Evolutionary conservation across 2,888 invertebrate genomes (phyloP).

Genomic region (Oconnorella tubifera): DNA sequence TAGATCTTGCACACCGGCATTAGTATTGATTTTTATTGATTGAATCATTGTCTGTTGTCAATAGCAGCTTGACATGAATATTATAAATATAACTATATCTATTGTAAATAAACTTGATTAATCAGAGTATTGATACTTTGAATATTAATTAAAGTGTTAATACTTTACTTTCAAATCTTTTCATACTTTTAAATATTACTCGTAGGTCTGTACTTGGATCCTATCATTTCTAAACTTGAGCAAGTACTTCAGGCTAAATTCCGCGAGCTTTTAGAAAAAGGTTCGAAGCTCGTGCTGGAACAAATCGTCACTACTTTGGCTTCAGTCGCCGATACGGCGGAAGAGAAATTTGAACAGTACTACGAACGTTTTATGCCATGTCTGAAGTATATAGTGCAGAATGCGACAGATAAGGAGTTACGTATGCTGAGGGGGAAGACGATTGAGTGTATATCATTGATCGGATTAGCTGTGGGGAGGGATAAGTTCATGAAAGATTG

Average conservation of each 20-base stretch:
- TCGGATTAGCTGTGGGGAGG: slow-evolving; percentile 68
- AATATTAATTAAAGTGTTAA: too few relatives aligned
- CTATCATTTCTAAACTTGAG: slow-evolving; percentile 79
- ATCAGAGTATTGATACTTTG: too few relatives aligned
- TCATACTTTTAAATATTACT: too few relatives aligned
- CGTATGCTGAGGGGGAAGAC: slow-evolving; percentile 93
- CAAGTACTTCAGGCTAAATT: slow-evolving; percentile 80
- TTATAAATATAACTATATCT: too few relatives aligned
- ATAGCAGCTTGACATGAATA: too few relatives aligned
- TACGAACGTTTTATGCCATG: slow-evolving; percentile 93
- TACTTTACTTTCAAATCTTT: too few relatives aligned
- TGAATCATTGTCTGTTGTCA: too few relatives aligned
- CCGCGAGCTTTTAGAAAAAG: slow-evolving; percentile 84
- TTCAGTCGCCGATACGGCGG: slow-evolving; percentile 95
- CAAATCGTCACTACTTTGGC: slow-evolving; percentile 99
- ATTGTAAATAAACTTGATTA: too few relatives aligned
- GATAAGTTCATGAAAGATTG: slow-evolving; percentile 50
- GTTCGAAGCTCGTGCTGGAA: slow-evolving; percentile 92
- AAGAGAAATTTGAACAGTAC: slow-evolving; percentile 89
- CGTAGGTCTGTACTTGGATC: slow-evolving; percentile 74
- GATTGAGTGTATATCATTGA: slow-evolving; percentile 96
- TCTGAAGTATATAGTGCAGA: slow-evolving; percentile 92
- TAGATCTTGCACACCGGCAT: too few relatives aligned
- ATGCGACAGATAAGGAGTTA: slow-evolving; percentile 74
- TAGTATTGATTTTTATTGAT: too few relatives aligned